phyloP scores from a whole-genome alignment of 2,888 invertebrate genomes.

The Eucriotettix oculatus region DNA sequence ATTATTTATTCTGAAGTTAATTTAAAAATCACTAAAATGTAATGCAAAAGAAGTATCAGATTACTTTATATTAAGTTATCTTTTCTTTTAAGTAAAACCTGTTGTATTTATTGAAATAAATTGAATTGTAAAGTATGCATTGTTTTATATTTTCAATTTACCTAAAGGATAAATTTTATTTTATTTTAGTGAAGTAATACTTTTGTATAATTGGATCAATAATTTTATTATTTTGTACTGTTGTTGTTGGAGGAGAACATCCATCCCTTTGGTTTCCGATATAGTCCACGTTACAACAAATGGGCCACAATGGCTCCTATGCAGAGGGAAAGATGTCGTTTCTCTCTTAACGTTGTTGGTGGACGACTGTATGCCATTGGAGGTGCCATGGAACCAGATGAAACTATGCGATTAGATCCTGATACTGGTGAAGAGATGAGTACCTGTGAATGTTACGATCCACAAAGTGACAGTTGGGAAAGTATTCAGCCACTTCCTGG shows the following conservation, averaged over 20 bases:
- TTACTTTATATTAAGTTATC: too few relatives aligned
- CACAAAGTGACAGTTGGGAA: conserved; percentile 37
- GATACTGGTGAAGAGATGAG: neutral
- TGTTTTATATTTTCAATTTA: too few relatives aligned
- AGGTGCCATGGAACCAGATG: conserved; percentile 40
- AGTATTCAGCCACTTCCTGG: conserved; percentile 36
- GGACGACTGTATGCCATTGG: conserved; percentile 42
- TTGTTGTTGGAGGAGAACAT: conserved; percentile 37
- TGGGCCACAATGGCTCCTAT: conserved; percentile 54
- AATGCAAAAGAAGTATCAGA: too few relatives aligned
- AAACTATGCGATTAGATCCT: conserved; percentile 11
- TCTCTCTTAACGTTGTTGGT: conserved; percentile 41
- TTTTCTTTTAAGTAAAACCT: too few relatives aligned
- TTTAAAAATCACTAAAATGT: too few relatives aligned
- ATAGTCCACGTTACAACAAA: conserved; percentile 39
- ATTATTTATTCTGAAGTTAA: too few relatives aligned
- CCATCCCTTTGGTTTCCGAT: conserved; percentile 54
- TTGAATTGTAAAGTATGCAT: too few relatives aligned
- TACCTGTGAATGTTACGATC: conserved; percentile 43
- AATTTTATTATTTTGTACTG: neutral
- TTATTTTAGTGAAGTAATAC: too few relatives aligned
- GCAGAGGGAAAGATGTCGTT: conserved; percentile 45
- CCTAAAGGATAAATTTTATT: too few relatives aligned
- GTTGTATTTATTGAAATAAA: too few relatives aligned
- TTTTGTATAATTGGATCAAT: too few relatives aligned